Conservation (phyloP, 30 jellyfish, hydroid and myxozoan genomes). For the Phacellophora camtschatica region DNA sequence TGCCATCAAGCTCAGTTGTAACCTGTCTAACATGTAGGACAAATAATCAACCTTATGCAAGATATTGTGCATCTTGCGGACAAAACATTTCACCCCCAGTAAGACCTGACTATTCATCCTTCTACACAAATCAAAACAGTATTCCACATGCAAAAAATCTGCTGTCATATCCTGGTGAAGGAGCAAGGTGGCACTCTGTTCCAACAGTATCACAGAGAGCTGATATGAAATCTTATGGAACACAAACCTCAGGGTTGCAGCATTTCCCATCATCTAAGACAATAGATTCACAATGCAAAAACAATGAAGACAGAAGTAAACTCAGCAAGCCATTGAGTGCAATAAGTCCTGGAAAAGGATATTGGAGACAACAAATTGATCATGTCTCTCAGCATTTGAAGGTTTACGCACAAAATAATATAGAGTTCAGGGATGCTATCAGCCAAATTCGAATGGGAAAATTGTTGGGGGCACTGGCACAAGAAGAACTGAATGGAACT, state of each 20-base stretch:
- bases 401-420: slow-evolving; percentile 79
- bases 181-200: slow-evolving; percentile 55
- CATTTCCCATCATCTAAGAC: slow-evolving; percentile 55
- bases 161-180: slow-evolving; percentile 10
- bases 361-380: slow-evolving; percentile 94
- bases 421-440: slow-evolving; percentile 82
- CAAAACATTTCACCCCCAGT: slow-evolving; percentile 78
- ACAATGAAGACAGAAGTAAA: slow-evolving; percentile 8
- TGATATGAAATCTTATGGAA: slow-evolving; percentile 38
- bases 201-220: slow-evolving; percentile 38
- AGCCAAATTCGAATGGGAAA: slow-evolving; percentile 64
- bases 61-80: slow-evolving; percentile 82
- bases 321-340: slow-evolving; percentile 44
- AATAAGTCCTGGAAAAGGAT: slow-evolving; percentile 96
- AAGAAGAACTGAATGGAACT: slow-evolving; percentile 48
- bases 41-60: slow-evolving; percentile 58
- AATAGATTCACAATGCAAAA: slow-evolving; percentile 48
- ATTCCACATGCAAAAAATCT: neutral
- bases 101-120: slow-evolving; percentile 47
- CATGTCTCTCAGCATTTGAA: slow-evolving; percentile 86
- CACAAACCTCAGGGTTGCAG: slow-evolving; percentile 62
- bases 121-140: slow-evolving; percentile 24
- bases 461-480: slow-evolving; percentile 58
- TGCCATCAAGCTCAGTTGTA: slow-evolving; percentile 56
- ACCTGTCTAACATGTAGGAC: slow-evolving; percentile 73